Evolutionary conservation across 2,888 invertebrate species (phyloP).

Genomic region (Crioceris asparagi): DNA sequence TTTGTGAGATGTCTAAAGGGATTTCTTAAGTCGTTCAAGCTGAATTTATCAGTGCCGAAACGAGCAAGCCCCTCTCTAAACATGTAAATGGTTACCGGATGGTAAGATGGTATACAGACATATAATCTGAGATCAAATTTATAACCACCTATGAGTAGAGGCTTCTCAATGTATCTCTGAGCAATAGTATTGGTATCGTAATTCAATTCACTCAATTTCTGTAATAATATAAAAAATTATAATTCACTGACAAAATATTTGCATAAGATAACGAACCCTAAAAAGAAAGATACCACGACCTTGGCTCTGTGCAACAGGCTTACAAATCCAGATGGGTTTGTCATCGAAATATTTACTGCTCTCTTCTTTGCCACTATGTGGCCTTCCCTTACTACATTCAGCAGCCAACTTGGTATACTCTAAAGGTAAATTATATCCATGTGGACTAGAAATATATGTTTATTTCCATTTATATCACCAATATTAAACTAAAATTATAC

Average conservation of each 20-base stretch:
- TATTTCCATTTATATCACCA: too few species aligned
- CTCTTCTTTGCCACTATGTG: slow-evolving; percentile 35
- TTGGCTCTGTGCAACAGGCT: slow-evolving; percentile 77
- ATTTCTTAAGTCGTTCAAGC: slow-evolving; percentile 70
- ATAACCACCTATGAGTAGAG: slow-evolving; percentile 73
- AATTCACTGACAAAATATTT: neutral
- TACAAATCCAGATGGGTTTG: slow-evolving; percentile 70
- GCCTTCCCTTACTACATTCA: slow-evolving; percentile 51
- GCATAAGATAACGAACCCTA: slow-evolving; percentile 43
- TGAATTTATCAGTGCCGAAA: slow-evolving; percentile 76
- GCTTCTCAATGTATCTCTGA: slow-evolving; percentile 69
- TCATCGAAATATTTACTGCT: slow-evolving; percentile 37
- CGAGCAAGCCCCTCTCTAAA: slow-evolving; percentile 78
- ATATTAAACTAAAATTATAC: slow-evolving; percentile 9
- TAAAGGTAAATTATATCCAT: slow-evolving; percentile 69
- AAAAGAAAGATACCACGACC: slow-evolving; percentile 76
- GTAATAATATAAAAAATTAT: slow-evolving; percentile 28
- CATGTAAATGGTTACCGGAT: slow-evolving; percentile 77
- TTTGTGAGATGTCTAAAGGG: slow-evolving; percentile 84
- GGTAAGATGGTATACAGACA: slow-evolving; percentile 79
- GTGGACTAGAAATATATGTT: slow-evolving; percentile 54
- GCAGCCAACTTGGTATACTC: slow-evolving; percentile 77
- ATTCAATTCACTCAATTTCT: slow-evolving; percentile 66
- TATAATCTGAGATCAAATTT: slow-evolving; percentile 89
- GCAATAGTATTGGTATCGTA: slow-evolving; percentile 73